These are phyloP conservation scores for Pseudopleuronectes americanus DNA, from an alignment of 2,797 vertebrate species.

Conservation along the genomic window DNA sequence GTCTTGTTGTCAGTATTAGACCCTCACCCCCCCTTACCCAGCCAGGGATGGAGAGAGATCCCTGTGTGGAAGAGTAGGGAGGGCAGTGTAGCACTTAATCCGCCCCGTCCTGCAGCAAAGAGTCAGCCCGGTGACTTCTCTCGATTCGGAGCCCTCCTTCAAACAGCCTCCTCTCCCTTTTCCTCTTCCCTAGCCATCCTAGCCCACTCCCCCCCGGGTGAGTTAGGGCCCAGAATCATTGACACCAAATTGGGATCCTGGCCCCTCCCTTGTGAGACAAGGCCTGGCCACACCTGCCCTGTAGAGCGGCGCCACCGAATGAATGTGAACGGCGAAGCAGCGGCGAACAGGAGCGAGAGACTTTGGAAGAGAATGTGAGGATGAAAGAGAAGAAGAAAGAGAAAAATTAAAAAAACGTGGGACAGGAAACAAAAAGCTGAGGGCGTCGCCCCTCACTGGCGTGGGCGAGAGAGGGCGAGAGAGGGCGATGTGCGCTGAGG, in stretches of 20 bases:
- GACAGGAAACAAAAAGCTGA: conserved; percentile 34
- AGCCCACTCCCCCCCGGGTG: conserved; percentile 5
- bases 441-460: conserved; percentile 49
- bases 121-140: too few species aligned
- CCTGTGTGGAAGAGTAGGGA: conserved; percentile 1
- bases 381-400: conserved; percentile 22
- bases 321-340: conserved; percentile 74
- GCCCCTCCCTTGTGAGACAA: conserved; percentile 79
- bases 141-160: conserved; percentile 23
- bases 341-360: conserved; percentile 41
- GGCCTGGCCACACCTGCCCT: conserved; percentile 65
- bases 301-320: conserved; percentile 64
- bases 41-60: conserved; percentile 12
- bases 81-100: conserved; percentile 43
- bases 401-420: background rate
- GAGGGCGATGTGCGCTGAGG: conserved; percentile 43
- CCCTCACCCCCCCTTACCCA: background rate
- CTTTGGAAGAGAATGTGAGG: conserved; percentile 46
- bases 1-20: conserved; percentile 77
- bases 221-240: conserved; percentile 43
- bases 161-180: conserved; percentile 8
- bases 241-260: conserved; percentile 64
- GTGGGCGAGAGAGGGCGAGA: conserved; percentile 40
- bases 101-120: too few species aligned
- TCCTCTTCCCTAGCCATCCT: conserved; percentile 13